Evolutionary conservation across 2,797 vertebrate species (phyloP).

Genomic region (Tauraco hartlaubi): DNA sequence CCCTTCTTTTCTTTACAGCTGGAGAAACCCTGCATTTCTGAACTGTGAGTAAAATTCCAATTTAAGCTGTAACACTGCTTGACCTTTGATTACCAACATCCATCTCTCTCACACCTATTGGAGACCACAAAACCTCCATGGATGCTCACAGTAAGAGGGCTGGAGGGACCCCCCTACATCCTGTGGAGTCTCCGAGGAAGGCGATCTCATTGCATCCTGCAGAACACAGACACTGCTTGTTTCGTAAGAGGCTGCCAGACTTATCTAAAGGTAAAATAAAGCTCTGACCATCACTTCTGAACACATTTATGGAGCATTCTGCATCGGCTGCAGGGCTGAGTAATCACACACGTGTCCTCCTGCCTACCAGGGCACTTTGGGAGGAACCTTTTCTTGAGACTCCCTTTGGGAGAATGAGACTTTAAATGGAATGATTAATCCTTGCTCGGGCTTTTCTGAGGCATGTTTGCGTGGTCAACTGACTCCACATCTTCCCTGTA

Average conservation of each 20-base stretch:
- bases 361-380: not conserved
- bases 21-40: not conserved
- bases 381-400: not conserved
- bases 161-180: rapidly evolving
- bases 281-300: not conserved
- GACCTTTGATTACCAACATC: not conserved
- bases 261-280: not conserved
- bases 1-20: not conserved
- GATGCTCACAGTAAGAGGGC: not conserved
- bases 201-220: not conserved
- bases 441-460: not conserved
- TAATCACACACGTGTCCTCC: not conserved
- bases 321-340: not conserved
- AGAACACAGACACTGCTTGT: not conserved
- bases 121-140: not conserved
- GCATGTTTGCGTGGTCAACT: not conserved
- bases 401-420: not conserved
- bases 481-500: not conserved
- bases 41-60: not conserved
- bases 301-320: rapidly evolving
- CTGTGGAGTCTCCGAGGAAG: not conserved
- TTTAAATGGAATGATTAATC: not conserved
- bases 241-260: not conserved
- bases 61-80: not conserved
- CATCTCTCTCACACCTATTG: not conserved